Conservation (phyloP, 2,888 invertebrate species). For the Drosophila lacicola region DNA sequence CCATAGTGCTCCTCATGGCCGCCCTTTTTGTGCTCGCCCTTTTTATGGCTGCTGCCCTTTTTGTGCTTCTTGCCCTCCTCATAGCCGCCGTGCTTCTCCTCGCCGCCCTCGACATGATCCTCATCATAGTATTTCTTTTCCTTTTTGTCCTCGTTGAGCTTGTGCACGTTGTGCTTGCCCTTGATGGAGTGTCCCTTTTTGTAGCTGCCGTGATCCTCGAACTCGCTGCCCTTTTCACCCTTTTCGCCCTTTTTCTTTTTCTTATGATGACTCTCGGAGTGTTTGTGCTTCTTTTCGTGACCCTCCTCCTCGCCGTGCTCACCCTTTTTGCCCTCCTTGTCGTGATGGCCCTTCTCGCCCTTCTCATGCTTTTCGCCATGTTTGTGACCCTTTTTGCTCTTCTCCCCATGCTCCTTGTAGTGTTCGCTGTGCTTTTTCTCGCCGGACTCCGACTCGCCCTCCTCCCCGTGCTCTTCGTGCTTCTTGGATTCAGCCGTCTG, state of each 20-base stretch:
- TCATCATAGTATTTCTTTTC: slow-evolving; percentile 95
- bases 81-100: slow-evolving; percentile 92
- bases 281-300: slow-evolving; percentile 86
- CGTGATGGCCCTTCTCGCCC: slow-evolving; percentile 90
- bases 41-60: slow-evolving; percentile 92
- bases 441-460: slow-evolving; percentile 87
- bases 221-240: slow-evolving; percentile 86
- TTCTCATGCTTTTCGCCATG: slow-evolving; percentile 89
- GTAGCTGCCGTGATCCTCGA: slow-evolving; percentile 88
- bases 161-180: slow-evolving; percentile 94
- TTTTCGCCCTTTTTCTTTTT: slow-evolving; percentile 86
- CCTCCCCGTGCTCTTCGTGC: slow-evolving; percentile 79
- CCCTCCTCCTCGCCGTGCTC: slow-evolving; percentile 86
- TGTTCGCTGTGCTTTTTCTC: slow-evolving; percentile 89
- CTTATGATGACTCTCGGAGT: slow-evolving; percentile 85
- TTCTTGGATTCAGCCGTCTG: slow-evolving; percentile 83
- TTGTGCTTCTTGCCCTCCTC: slow-evolving; percentile 93
- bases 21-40: slow-evolving; percentile 91
- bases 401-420: slow-evolving; percentile 88
- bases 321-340: slow-evolving; percentile 87
- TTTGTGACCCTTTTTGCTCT: slow-evolving; percentile 90
- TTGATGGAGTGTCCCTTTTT: slow-evolving; percentile 94
- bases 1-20: slow-evolving; percentile 92
- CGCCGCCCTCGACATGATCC: slow-evolving; percentile 92
- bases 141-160: slow-evolving; percentile 93